phyloP scores from a whole-genome alignment of 2,113 vertebrate species.

The Leuciscus idus region DNA sequence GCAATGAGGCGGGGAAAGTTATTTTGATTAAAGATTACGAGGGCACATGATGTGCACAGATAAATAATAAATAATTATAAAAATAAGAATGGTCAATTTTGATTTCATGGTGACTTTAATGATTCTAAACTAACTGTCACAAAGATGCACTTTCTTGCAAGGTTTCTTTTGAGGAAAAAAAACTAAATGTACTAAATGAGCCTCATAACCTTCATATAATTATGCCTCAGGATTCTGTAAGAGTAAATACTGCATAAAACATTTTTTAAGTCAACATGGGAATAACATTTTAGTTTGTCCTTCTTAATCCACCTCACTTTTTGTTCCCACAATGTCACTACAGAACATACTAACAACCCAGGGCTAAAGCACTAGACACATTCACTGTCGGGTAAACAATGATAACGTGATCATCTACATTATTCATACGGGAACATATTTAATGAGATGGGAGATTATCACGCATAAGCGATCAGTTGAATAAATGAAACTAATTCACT shows the following conservation, averaged over 20 bases:
- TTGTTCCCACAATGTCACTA: neutral
- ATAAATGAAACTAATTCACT: neutral
- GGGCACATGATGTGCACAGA: too few relatives aligned
- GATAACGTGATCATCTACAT: conserved; percentile 7
- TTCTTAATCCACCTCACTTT: neutral
- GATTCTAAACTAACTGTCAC: too few relatives aligned
- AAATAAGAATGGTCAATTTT: too few relatives aligned
- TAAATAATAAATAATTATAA: too few relatives aligned
- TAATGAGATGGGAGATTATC: conserved; percentile 9
- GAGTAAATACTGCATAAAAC: neutral
- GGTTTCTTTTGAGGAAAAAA: neutral
- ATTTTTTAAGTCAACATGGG: neutral
- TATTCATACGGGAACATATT: neutral
- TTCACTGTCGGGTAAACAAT: neutral
- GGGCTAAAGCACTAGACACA: neutral
- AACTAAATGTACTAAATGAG: neutral
- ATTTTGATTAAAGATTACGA: too few relatives aligned
- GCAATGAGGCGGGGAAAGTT: too few relatives aligned
- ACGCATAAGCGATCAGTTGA: neutral
- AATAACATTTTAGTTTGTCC: neutral
- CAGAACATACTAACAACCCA: neutral
- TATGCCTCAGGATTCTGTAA: neutral
- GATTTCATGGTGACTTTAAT: too few relatives aligned
- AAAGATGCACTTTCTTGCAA: too few relatives aligned
- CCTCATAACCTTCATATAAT: neutral